Evolutionary conservation across 2,113 vertebrate species (phyloP), one percentile per base, ranked within the genome.

Genomic region (Phalacrocorax pelagicus): DNA sequence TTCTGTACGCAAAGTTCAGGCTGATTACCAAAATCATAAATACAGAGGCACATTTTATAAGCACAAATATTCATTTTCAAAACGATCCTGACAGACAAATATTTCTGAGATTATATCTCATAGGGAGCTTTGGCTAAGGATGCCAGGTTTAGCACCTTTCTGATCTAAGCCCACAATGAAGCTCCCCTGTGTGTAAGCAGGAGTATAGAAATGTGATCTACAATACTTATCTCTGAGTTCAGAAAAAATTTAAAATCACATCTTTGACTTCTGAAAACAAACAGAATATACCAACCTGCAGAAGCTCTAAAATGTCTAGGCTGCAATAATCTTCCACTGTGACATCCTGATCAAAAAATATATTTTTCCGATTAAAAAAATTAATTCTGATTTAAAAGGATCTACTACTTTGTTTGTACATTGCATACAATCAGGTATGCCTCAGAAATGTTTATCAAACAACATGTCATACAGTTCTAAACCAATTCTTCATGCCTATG

Each of bases 361-460:
- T 5, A 4, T 16, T 81, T 79, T 63, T 32, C 30, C 78, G 58
- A 91, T 89, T 88, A 67, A 90, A 86, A 91, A 42, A 19, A 86
- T 58, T n/a, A 62, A 47, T 57, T 92, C 72, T 89, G 59, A 83
- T 92, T 81, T 59, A 52, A 66, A 94, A 69, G 49, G 32, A 63
- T n/a, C 57, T 62, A 51, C 18, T 32, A 36, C 54, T 79, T 85
- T 55, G 58, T 87, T 92, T 77, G 74, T 92, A 72, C 65, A 40
- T 62, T 83, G 74, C 47, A 55, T 13, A 21, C 63, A 84, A 20
- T 75, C 75, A 94, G 79, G 70, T 90, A 74, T 72, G 62, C 44
- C n/a, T 92, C 91, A 88, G 71, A 95, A 91, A 23, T 88, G 44
- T 96, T 97, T 96, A 90, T 96, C 90, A 96, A 97, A 93, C 84